Base-by-base conservation (phyloP, 2,888 invertebrate genomes). In the Dryocosmus kuriphilus region DNA sequence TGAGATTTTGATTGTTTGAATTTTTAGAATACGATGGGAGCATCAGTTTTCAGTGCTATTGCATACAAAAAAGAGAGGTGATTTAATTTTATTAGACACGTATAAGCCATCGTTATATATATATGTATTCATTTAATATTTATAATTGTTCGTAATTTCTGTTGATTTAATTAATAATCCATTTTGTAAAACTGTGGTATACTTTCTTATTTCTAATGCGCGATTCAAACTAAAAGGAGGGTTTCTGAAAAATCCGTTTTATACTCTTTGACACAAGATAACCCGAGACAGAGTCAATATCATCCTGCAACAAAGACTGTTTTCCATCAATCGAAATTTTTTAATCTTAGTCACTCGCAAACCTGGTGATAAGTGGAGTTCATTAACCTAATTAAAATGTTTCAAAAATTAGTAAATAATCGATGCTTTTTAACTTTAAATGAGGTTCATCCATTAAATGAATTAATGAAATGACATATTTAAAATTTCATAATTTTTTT, bases 251-350 rank as follows among this genome's bases (percentile, higher is more conserved):
- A 51, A 19, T 30, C n/a, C 2, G 46, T 46, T 71, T 71, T 71
- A 71, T 71, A 51, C 27, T 30, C n/a, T 32, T 71, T 71, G 71
- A 51, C 71, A 71, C 51, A 22, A 46, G 71, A 71, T 71, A 71
- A 71, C 71, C 71, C 51, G 46, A 51, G 30, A 8, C 5, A 22
- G 35, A 11, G 35, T 35, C 5, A 65, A 46, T 71, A 71, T 57
- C 57, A 30, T 41, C 4, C 41, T 71, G 4, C 30, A 71, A 51
- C 51, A 71, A 71, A 71, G 71, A n/a, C n/a, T 51, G 11, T 51
- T 30, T 46, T 71, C 30, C 46, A 30, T 51, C 51, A 22, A 24
- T 41, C 19, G 30, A 19, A 27, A 30, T 46, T 30, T 71, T 30
- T 19, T 71, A n/a, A 51, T 7, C 30, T 9, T n/a, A 27, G 27